phyloP scores from a whole-genome alignment of 2,888 invertebrate species.

The Acanthosoma haemorrhoidale region DNA sequence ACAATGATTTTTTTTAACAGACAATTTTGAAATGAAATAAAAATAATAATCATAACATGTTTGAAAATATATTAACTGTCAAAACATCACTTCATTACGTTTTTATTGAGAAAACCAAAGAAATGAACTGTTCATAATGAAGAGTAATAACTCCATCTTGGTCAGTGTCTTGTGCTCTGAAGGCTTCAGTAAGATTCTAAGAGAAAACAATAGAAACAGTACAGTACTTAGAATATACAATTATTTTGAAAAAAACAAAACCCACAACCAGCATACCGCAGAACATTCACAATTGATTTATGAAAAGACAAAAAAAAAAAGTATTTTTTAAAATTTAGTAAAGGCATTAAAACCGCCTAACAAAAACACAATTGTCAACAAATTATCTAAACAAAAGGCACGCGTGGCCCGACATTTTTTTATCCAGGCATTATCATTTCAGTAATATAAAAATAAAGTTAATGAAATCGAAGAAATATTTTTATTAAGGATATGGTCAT shows the following conservation, averaged over 20 bases:
- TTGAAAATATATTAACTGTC: no score
- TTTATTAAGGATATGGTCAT: no score
- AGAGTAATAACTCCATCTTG: conserved; percentile 93
- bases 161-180: conserved; percentile 83
- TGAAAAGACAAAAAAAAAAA: background rate
- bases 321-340: background rate
- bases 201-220: conserved; percentile 47
- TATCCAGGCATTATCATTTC: no score
- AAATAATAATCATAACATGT: no score
- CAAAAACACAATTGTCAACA: background rate
- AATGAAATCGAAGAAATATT: no score
- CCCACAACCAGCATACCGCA: background rate
- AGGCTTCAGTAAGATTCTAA: conserved; percentile 83
- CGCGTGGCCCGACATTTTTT: no score
- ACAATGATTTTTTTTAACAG: no score
- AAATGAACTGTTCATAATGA: conserved; percentile 91
- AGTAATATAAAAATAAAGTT: no score
- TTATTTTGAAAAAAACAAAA: background rate
- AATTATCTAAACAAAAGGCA: background rate
- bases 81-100: no score
- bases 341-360: background rate
- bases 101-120: conserved; percentile 62
- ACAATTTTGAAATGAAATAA: no score
- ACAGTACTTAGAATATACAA: no score
- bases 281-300: background rate